Evolutionary conservation across 2,888 invertebrate species (phyloP).

Genomic region (Altica lythri): DNA sequence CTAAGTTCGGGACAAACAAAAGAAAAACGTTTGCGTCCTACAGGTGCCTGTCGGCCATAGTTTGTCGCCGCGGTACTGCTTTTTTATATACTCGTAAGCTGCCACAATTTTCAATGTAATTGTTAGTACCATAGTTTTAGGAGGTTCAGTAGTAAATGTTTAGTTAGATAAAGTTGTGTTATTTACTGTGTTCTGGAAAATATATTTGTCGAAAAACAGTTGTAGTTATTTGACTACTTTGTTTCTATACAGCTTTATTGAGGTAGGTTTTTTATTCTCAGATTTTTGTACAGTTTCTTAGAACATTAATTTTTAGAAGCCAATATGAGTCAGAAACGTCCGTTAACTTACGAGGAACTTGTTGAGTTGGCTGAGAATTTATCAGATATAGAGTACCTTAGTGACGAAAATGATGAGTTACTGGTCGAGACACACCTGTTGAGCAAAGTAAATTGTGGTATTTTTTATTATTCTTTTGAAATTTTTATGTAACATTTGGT

Average conservation of each 20-base stretch:
- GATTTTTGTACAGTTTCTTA: too few relatives aligned
- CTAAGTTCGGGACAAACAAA: too few relatives aligned
- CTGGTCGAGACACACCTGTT: not conserved
- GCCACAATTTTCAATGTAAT: slow-evolving; percentile 3
- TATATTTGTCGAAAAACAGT: too few relatives aligned
- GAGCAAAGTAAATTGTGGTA: slow-evolving; percentile 3
- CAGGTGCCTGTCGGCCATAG: too few relatives aligned
- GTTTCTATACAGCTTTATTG: too few relatives aligned
- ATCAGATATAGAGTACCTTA: slow-evolving; percentile 10
- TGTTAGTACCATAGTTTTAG: not conserved
- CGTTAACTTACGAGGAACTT: slow-evolving; percentile 4
- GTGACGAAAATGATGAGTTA: slow-evolving; percentile 10
- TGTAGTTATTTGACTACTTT: too few relatives aligned
- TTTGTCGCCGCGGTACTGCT: too few relatives aligned
- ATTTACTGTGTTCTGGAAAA: too few relatives aligned
- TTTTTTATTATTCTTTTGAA: slow-evolving; percentile 3
- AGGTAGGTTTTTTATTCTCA: too few relatives aligned
- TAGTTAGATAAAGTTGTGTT: too few relatives aligned
- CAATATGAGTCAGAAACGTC: not conserved
- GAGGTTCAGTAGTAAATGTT: slow-evolving; percentile 7
- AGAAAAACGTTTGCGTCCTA: too few relatives aligned
- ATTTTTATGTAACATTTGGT: not conserved
- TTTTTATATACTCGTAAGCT: too few relatives aligned
- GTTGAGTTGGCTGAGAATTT: not conserved
- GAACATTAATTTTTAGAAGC: slow-evolving; percentile 2